Percentiles rank a stretch among this genome's conserved stretches.
Conservation (phyloP, 2,888 invertebrate genomes). For the Philereme transversata region DNA sequence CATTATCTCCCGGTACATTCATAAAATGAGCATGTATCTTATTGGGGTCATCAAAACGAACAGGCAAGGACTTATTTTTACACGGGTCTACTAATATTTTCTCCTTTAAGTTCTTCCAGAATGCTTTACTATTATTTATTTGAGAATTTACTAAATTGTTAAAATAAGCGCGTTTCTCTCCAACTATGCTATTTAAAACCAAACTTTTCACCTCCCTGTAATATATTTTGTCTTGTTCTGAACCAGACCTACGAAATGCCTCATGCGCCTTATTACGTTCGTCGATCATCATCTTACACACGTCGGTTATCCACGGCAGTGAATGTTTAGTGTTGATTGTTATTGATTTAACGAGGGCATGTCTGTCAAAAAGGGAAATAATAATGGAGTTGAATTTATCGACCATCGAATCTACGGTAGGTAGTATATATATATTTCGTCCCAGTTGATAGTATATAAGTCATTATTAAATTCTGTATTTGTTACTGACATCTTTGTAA, state of each 20-base stretch:
- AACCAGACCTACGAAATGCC: background rate
- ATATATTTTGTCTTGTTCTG: background rate
- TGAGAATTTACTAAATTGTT: background rate
- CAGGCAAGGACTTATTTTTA: slow-evolving; percentile 1
- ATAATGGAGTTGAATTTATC: background rate
- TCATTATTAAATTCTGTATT: too few relatives aligned
- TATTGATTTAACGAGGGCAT: background rate
- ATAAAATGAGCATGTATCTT: background rate
- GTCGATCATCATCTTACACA: slow-evolving; percentile 3
- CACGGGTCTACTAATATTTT: background rate
- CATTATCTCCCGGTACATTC: slow-evolving; percentile 2
- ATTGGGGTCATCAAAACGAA: slow-evolving; percentile 1
- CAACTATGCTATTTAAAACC: background rate
- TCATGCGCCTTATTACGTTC: slow-evolving; percentile 1
- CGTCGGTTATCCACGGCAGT: slow-evolving; percentile 2
- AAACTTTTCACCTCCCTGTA: background rate
- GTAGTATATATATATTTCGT: background rate
- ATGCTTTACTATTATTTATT: background rate
- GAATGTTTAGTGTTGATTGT: background rate
- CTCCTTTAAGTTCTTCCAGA: slow-evolving; percentile 1
- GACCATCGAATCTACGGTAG: background rate
- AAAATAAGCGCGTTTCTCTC: slow-evolving; percentile 1
- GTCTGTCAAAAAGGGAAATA: slow-evolving; percentile 2
- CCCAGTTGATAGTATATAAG: too few relatives aligned
- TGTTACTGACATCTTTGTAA: too few relatives aligned